Conservation (phyloP, 2,113 vertebrate species). For the Cochlearius cochlearius region DNA sequence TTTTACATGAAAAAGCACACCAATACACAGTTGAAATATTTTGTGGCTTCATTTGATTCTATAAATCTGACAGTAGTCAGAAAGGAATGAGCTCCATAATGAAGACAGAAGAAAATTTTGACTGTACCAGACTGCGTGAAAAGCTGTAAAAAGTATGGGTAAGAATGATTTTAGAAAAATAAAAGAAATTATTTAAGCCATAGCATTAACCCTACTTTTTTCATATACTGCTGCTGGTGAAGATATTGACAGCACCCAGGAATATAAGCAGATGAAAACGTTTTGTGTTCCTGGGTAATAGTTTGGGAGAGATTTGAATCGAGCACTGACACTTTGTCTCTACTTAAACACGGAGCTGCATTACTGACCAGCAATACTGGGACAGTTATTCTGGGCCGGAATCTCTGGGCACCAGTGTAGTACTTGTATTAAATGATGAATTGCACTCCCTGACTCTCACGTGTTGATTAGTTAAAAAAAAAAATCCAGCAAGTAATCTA, state of each 20-base stretch:
- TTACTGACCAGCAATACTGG: background rate
- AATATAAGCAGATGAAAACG: background rate
- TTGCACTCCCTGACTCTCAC: background rate
- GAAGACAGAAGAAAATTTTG: background rate
- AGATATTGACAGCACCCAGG: background rate
- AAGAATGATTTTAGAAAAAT: background rate
- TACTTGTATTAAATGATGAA: background rate
- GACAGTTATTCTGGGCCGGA: background rate
- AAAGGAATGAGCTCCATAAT: background rate
- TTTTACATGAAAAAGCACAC: background rate
- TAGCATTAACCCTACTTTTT: background rate
- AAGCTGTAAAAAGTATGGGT: background rate
- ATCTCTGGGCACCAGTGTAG: background rate
- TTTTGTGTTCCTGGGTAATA: background rate
- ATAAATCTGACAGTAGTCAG: background rate
- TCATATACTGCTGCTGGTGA: background rate
- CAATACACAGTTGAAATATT: background rate
- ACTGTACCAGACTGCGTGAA: background rate
- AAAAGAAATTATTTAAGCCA: background rate
- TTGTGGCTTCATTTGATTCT: background rate
- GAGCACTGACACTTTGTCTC: background rate
- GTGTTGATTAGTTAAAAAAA: background rate
- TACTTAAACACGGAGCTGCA: background rate
- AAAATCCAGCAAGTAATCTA: background rate
- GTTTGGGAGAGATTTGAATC: background rate